Base-by-base conservation (phyloP, 2,113 vertebrate genomes). In the Hyaena hyaena region DNA sequence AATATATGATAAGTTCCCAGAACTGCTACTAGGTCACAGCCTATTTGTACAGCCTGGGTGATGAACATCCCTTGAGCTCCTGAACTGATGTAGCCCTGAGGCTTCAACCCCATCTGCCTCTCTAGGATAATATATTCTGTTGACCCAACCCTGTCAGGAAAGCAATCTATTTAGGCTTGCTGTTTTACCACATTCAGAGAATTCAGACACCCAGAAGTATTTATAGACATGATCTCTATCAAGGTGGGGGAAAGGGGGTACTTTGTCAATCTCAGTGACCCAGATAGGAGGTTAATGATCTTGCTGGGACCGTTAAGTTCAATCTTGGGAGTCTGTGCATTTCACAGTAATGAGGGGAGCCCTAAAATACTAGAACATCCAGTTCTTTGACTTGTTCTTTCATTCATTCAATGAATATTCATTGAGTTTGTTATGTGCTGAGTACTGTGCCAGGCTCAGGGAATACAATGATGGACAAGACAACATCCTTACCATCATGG, bases 251-350 rank as follows among this genome's bases (percentile, higher is more conserved):
- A 45, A 55, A 61, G 4, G 16, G 26, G 45, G 19, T 10, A 24
- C 77, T 95, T 48, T 95, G 88, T 90, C 91, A 48, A 73, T 77
- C 71, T 94, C 89, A 33, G 35, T 85, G 88, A 88, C 88, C 91
- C 88, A 93, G 39, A 93, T 91, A 3, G 16, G 85, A 95, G 45
- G 88, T 63, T 90, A 94, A 77, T 86, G 96, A 94, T 88, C 71
- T 96, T 87, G n/a, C 93, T 55, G 8, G 74, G 84, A 28, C 71
- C 76, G 69, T 58, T 82, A 79, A 63, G 63, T 74, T 85, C 14
- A 1, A 63, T 58, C 90, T 66, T 82, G 33, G 65, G 50, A 82
- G 39, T 80, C 93, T 88, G 10, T 79, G n/a, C 45, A 63, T 92
- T 76, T 81, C 80, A 65, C 80, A 68, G 69, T 84, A 55, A 76